Evolutionary conservation across 2,888 invertebrate species (phyloP).

Genomic region (Uloborus plumipes): DNA sequence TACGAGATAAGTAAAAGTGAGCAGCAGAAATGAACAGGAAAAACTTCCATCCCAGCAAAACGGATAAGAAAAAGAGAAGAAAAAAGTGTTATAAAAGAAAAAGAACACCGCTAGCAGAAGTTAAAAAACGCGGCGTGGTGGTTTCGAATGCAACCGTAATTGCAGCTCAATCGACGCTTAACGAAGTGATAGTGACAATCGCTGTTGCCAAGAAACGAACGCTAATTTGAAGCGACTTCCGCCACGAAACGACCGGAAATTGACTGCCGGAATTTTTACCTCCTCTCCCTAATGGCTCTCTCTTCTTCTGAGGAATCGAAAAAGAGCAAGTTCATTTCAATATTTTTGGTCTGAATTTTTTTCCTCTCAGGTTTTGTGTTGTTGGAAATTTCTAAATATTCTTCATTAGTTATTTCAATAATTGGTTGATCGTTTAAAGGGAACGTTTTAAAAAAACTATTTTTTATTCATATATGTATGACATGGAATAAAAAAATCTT

Average conservation of each 20-base stretch:
- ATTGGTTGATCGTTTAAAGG: too few relatives aligned
- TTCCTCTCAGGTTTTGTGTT: too few relatives aligned
- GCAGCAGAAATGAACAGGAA: too few relatives aligned
- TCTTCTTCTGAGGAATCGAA: constrained; percentile 1
- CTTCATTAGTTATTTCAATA: too few relatives aligned
- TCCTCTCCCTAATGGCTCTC: constrained; percentile 22
- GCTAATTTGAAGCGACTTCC: constrained; percentile 56
- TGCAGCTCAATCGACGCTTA: constrained; percentile 53
- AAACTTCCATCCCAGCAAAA: neutral
- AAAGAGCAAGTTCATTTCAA: constrained; percentile 21
- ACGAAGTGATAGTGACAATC: constrained; percentile 59
- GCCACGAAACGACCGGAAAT: constrained; percentile 50
- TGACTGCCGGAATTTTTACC: constrained; percentile 47
- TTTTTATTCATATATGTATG: too few relatives aligned
- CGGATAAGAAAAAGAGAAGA: neutral
- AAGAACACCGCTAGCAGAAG: neutral
- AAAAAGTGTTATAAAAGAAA: neutral
- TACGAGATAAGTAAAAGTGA: constrained; percentile 1
- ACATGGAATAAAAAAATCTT: too few relatives aligned
- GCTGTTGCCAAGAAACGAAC: constrained; percentile 46
- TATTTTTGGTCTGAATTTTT: constrained; percentile 1
- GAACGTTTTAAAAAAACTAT: too few relatives aligned
- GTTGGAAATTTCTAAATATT: too few relatives aligned
- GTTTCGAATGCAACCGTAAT: constrained; percentile 49
- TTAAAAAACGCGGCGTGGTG: neutral